phyloP scores from a whole-genome alignment of 1,140 invertebrate genomes.

The Drosophila sp. region DNA sequence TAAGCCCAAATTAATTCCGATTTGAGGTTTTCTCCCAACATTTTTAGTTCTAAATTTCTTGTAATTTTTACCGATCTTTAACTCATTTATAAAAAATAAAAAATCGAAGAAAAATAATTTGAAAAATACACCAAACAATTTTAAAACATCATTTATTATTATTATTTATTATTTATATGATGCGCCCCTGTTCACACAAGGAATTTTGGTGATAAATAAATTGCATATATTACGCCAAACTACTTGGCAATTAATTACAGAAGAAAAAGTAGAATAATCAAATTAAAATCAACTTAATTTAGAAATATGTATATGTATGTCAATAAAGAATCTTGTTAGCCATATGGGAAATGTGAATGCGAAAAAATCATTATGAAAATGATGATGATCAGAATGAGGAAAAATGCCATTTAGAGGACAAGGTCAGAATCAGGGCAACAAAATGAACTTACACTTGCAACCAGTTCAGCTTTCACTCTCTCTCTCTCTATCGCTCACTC shows the following conservation, averaged over 20 bases:
- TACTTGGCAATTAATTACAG: conserved; percentile 17
- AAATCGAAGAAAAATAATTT: too few species aligned
- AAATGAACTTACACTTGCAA: conserved; percentile 4
- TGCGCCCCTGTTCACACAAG: conserved; percentile 23
- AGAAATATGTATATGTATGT: conserved; percentile 1
- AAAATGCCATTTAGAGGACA: conserved; percentile 46
- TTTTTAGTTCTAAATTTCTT: too few species aligned
- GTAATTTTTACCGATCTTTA: too few species aligned
- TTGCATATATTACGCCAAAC: conserved; percentile 11
- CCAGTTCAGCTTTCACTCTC: conserved; percentile 1
- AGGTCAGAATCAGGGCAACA: conserved; percentile 41
- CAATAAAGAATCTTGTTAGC: conserved; percentile 15
- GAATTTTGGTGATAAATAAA: conserved; percentile 15
- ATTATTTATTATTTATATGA: not conserved
- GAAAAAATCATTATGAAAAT: conserved; percentile 15
- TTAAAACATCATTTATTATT: too few species aligned
- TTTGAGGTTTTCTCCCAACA: too few species aligned
- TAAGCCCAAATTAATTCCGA: too few species aligned
- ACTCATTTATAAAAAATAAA: too few species aligned
- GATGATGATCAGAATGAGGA: conserved; percentile 1
- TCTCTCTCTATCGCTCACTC: not conserved
- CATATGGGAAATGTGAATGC: conserved; percentile 43
- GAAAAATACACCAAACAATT: too few species aligned
- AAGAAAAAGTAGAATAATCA: not conserved
- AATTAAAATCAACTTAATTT: not conserved